Evolutionary conservation across 2,113 vertebrate genomes (phyloP).

Genomic region (Oriolus oriolus): DNA sequence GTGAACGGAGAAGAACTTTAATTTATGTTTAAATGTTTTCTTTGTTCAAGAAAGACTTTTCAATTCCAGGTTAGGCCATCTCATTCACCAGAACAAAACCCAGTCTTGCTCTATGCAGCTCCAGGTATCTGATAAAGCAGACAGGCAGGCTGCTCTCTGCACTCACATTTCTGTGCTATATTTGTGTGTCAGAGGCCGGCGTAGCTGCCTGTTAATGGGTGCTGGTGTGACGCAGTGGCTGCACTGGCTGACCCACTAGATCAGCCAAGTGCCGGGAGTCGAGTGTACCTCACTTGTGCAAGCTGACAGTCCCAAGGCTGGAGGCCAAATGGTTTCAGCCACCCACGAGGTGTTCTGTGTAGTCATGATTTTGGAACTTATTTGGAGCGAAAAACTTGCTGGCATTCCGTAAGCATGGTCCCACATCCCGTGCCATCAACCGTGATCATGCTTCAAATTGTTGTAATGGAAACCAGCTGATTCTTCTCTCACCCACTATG

Average conservation of each 20-base stretch:
- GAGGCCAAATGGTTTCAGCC: constrained; percentile 46
- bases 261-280: background rate
- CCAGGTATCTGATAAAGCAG: background rate
- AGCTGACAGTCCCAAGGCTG: background rate
- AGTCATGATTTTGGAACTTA: constrained; percentile 28
- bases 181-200: background rate
- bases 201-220: background rate
- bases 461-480: background rate
- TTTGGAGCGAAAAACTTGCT: background rate
- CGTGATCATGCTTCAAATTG: background rate
- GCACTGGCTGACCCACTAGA: background rate
- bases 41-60: constrained; percentile 40
- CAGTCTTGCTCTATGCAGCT: background rate
- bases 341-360: constrained; percentile 33
- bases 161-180: accelerated
- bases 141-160: background rate
- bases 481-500: background rate
- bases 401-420: background rate
- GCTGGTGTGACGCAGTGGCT: background rate
- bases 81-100: background rate
- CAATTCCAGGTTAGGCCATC: background rate
- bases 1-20: constrained; percentile 30
- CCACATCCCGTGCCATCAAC: background rate
- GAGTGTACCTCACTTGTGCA: background rate
- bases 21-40: constrained; percentile 8